Conservation (phyloP, 2,888 invertebrate species). For the Sesia apiformis region DNA sequence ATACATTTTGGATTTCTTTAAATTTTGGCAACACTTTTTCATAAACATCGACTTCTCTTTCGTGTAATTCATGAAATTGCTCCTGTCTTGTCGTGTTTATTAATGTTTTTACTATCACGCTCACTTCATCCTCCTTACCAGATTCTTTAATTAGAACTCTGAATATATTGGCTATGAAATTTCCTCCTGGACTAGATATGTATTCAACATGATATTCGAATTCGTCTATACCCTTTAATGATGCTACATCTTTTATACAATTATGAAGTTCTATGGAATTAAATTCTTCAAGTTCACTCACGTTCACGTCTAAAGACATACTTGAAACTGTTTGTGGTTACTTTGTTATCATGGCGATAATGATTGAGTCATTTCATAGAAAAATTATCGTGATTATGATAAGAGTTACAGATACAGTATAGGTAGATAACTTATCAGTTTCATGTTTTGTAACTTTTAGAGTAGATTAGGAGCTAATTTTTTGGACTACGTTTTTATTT, state of each 20-base stretch:
- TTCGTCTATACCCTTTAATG: constrained; percentile 31
- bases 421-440: not conserved
- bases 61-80: constrained; percentile 49
- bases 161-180: constrained; percentile 54
- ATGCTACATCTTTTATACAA: constrained; percentile 38
- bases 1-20: constrained; percentile 27
- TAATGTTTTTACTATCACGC: constrained; percentile 54
- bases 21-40: constrained; percentile 34
- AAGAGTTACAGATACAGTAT: not conserved
- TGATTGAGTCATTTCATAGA: not conserved
- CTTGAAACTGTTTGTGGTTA: constrained; percentile 5
- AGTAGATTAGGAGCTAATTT: too few relatives aligned
- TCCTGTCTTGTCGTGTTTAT: constrained; percentile 49
- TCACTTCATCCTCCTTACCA: constrained; percentile 22
- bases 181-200: constrained; percentile 44
- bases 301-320: constrained; percentile 64
- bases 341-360: not conserved
- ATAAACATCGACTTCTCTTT: constrained; percentile 48
- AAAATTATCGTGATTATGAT: not conserved
- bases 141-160: constrained; percentile 40
- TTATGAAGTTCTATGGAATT: constrained; percentile 47
- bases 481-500: too few relatives aligned
- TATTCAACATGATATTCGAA: constrained; percentile 52
- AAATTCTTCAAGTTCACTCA: constrained; percentile 61
- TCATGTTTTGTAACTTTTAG: not conserved